A percentile compares a stretch with the other conserved stretches of the same genome.
phyloP scores from a whole-genome alignment of 2,797 vertebrate genomes.

The Sternotherus odoratus region DNA sequence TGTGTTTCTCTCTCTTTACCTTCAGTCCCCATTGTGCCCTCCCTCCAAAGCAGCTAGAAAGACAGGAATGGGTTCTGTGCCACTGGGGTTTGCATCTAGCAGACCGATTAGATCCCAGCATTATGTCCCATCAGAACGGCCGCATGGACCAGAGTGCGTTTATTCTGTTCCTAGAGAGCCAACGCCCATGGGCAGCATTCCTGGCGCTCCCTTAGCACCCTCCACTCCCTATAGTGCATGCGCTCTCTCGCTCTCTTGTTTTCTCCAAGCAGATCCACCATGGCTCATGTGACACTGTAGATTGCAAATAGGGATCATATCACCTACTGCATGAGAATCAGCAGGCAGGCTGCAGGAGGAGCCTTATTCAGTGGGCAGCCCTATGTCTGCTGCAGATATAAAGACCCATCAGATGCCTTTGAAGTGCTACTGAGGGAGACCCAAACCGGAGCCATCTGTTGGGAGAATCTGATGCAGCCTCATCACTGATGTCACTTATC shows the following conservation, averaged over 20 bases:
- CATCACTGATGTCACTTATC: not conserved
- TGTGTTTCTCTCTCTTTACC: not conserved
- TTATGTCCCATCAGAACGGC: not conserved
- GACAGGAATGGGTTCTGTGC: not conserved
- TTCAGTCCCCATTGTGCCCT: not conserved
- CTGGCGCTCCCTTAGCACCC: not conserved
- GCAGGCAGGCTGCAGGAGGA: not conserved
- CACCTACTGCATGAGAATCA: rapidly evolving
- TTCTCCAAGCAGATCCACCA: not conserved
- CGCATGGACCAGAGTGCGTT: not conserved
- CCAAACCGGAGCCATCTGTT: not conserved
- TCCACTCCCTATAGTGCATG: not conserved
- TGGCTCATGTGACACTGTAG: not conserved
- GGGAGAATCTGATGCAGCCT: not conserved
- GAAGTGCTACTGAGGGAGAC: not conserved
- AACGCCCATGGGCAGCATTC: not conserved
- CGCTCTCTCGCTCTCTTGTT: not conserved
- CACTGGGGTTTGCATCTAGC: not conserved
- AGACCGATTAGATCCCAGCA: not conserved
- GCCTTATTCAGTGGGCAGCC: not conserved
- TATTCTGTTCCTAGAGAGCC: not conserved
- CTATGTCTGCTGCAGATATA: not conserved
- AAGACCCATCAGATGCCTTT: not conserved
- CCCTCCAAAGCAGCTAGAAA: not conserved
- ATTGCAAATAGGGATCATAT: not conserved